Percentiles rank a stretch among this genome's conserved stretches.
Evolutionary conservation across 1,140 invertebrate species (phyloP).

Genomic region (Catajapyx aquilonaris): DNA sequence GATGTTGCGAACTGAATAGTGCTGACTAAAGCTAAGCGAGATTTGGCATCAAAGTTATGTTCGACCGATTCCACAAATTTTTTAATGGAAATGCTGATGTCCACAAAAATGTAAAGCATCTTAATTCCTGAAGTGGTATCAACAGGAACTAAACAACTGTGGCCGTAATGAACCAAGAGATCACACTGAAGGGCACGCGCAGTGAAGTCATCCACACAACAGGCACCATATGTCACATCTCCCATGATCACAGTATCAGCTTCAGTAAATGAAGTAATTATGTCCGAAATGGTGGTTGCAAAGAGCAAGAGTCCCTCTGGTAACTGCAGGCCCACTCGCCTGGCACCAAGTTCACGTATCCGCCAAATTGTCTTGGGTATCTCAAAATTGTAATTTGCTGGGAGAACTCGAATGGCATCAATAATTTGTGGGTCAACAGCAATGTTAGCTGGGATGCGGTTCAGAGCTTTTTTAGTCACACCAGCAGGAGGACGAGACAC

Average conservation of each 20-base stretch:
- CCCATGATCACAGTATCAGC: slow-evolving; percentile 95
- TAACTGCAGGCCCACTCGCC: slow-evolving; percentile 85
- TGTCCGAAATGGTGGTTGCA: slow-evolving; percentile 81
- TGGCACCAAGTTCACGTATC: slow-evolving; percentile 56
- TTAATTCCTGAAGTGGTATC: slow-evolving; percentile 75
- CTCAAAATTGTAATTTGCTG: slow-evolving; percentile 97
- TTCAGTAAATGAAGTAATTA: slow-evolving; percentile 78
- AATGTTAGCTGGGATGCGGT: slow-evolving; percentile 55
- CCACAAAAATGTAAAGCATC: slow-evolving; percentile 92
- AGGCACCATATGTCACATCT: slow-evolving; percentile 97
- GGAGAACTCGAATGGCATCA: slow-evolving; percentile 48
- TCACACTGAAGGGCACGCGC: slow-evolving; percentile 77
- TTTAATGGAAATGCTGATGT: slow-evolving; percentile 70
- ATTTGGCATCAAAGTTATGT: slow-evolving; percentile 47
- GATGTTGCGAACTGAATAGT: slow-evolving; percentile 96
- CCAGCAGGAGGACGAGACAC: slow-evolving; percentile 48
- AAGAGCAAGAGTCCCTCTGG: slow-evolving; percentile 88
- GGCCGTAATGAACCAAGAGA: slow-evolving; percentile 91
- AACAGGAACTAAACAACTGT: slow-evolving; percentile 92
- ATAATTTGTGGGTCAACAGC: slow-evolving; percentile 55
- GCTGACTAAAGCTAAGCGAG: slow-evolving; percentile 62
- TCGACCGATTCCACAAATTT: slow-evolving; percentile 84
- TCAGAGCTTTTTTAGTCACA: slow-evolving; percentile 7
- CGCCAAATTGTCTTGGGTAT: slow-evolving; percentile 96
- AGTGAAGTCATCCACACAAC: slow-evolving; percentile 96